Percentiles rank a stretch among this genome's conserved stretches.
Conservation (phyloP, 2,113 vertebrate species). For the Carettochelys insculpta region DNA sequence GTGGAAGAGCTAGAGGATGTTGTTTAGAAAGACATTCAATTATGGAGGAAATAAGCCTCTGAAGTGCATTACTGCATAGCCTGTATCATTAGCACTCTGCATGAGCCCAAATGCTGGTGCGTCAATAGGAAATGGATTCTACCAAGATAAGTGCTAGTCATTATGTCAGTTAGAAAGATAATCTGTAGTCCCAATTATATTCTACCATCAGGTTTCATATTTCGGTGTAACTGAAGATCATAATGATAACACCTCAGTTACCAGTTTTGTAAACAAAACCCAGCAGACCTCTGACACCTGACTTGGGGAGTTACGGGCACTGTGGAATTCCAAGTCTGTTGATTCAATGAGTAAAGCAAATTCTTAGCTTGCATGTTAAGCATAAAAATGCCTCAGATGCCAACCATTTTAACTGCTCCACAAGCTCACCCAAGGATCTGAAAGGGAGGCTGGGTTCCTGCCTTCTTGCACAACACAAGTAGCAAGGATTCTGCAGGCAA, state of each 20-base stretch:
- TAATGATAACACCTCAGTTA: not conserved
- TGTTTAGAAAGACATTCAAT: not conserved
- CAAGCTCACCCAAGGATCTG: not conserved
- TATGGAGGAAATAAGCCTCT: not conserved
- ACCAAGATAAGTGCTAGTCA: not conserved
- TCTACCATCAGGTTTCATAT: not conserved
- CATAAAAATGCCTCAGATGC: not conserved
- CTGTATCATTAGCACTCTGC: not conserved
- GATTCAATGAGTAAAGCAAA: not conserved
- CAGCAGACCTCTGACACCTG: not conserved
- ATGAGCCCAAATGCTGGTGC: not conserved
- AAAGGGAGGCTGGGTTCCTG: not conserved
- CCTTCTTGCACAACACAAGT: conserved; percentile 1
- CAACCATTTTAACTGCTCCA: not conserved
- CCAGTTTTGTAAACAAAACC: not conserved
- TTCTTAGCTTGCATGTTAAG: not conserved
- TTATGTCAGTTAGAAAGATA: not conserved
- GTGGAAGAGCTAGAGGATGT: not conserved
- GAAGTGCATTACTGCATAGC: not conserved
- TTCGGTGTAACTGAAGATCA: not conserved
- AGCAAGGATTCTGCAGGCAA: not conserved
- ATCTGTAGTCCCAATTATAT: not conserved
- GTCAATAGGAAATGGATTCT: not conserved
- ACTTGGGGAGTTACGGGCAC: not conserved
- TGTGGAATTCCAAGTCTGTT: not conserved